Conservation (phyloP, 1,140 invertebrate genomes). For the Aphis craccivora region DNA sequence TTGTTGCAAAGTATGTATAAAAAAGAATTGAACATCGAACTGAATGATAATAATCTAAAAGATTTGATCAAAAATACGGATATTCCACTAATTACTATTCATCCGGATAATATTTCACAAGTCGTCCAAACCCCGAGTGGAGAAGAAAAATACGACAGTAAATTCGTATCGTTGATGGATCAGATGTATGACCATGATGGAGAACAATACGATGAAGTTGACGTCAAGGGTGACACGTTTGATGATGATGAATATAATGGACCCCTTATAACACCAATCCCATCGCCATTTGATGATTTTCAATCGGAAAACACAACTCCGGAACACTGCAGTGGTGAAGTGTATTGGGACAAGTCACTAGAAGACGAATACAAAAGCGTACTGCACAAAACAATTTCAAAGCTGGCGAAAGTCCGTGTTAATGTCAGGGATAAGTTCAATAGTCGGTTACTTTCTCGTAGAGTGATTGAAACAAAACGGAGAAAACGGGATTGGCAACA, state of each 20-base stretch:
- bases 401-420: not conserved
- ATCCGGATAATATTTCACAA: not conserved
- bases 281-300: conserved; percentile 25
- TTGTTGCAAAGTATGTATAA: not conserved
- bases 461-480: not conserved
- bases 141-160: not conserved
- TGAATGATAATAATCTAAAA: not conserved
- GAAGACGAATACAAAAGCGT: conserved; percentile 45
- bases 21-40: not conserved
- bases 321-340: not conserved
- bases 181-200: not conserved
- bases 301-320: not conserved
- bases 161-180: not conserved
- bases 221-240: no score
- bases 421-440: conserved; percentile 21
- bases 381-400: conserved; percentile 36
- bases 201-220: not conserved
- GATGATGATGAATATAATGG: no score
- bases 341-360: conserved; percentile 43
- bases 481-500: not conserved
- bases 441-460: not conserved
- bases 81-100: not conserved
- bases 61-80: not conserved
- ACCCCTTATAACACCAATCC: not conserved
- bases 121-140: not conserved